These are phyloP conservation scores for Sphaerophoria taeniata DNA, from an alignment of 2,888 invertebrate genomes.

Conservation along the genomic window DNA sequence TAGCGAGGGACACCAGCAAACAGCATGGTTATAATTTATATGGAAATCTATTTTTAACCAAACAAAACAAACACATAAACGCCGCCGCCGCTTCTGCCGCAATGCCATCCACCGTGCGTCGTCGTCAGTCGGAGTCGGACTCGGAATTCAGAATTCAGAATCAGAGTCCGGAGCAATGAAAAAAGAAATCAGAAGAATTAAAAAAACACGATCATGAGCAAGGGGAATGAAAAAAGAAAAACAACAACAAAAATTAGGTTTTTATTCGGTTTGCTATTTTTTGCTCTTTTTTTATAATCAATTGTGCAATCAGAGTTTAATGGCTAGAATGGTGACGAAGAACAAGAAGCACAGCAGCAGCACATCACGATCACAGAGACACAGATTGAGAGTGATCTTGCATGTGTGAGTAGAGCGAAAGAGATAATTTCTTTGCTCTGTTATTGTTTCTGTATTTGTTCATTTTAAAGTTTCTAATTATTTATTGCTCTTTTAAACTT, in stretches of 20 bases:
- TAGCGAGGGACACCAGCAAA: slow-evolving; percentile 47
- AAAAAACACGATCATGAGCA: slow-evolving; percentile 22
- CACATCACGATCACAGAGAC: neutral
- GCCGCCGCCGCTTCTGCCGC: neutral
- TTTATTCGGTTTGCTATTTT: slow-evolving; percentile 23
- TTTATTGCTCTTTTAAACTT: slow-evolving; percentile 29
- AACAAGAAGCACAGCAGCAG: neutral
- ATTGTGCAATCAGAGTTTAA: slow-evolving; percentile 56
- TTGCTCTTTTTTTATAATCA: slow-evolving; percentile 31
- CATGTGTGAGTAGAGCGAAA: slow-evolving; percentile 10
- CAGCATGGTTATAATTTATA: slow-evolving; percentile 61
- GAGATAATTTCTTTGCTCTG: neutral
- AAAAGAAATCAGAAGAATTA: slow-evolving; percentile 4
- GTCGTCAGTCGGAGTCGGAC: neutral
- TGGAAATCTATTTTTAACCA: slow-evolving; percentile 74
- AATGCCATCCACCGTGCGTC: neutral
- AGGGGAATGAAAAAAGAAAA: slow-evolving; percentile 41
- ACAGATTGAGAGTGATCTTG: neutral
- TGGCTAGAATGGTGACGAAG: neutral
- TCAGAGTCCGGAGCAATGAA: slow-evolving; percentile 23
- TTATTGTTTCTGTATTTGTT: slow-evolving; percentile 28
- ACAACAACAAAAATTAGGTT: slow-evolving; percentile 29
- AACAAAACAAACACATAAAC: slow-evolving; percentile 66
- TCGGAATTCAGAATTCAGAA: slow-evolving; percentile 18
- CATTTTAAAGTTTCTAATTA: slow-evolving; percentile 3